Evolutionary conservation across 2,797 vertebrate species (phyloP).

Genomic region (Choloepus didactylus): DNA sequence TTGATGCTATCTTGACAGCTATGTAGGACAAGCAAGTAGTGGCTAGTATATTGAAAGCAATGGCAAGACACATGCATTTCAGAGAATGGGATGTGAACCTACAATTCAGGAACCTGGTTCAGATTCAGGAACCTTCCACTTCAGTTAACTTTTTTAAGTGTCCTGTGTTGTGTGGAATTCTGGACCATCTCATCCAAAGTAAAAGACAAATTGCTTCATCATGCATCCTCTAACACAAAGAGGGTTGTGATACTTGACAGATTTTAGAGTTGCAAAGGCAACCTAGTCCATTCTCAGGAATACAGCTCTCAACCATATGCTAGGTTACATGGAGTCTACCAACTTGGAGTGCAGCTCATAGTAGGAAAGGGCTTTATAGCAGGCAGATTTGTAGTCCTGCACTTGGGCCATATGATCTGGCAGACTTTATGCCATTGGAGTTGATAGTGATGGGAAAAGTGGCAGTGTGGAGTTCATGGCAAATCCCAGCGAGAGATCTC

Average conservation of each 20-base stretch:
- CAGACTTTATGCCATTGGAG: background rate
- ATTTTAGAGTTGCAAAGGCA: background rate
- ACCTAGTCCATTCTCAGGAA: background rate
- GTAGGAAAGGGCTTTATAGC: background rate
- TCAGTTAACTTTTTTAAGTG: no score
- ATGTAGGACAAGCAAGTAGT: no score
- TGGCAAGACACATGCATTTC: no score
- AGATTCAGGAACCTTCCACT: no score
- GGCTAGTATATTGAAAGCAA: no score
- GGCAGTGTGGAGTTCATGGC: background rate
- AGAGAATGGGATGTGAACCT: no score
- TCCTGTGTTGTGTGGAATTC: background rate
- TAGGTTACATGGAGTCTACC: no score
- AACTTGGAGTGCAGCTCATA: background rate
- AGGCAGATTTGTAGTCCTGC: background rate
- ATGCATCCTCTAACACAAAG: background rate
- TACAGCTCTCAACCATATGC: background rate
- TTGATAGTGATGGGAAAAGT: background rate
- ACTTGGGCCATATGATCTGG: background rate
- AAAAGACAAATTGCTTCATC: background rate
- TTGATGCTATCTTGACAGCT: no score
- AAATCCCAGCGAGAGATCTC: background rate
- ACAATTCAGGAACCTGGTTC: no score
- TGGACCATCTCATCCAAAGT: background rate
- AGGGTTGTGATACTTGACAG: no score